Evolutionary conservation across 2,888 invertebrate genomes (phyloP), one percentile per base, ranked within the genome.

Genomic region (Molorchus minor): DNA sequence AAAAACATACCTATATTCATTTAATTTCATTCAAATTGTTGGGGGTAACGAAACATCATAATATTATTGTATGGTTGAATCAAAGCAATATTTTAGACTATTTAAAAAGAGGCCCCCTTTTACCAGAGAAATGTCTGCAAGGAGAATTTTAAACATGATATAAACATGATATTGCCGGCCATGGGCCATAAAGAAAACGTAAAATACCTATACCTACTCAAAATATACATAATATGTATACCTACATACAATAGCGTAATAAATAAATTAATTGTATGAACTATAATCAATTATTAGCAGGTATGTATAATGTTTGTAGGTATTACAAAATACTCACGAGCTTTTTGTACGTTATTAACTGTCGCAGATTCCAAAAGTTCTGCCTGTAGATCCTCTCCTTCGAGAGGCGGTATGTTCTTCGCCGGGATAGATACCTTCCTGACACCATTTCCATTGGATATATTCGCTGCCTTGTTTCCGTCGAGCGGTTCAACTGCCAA

Each of bases 311-410:
- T n/a, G n/a, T n/a, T n/a, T n/a, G n/a, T n/a, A n/a, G n/a, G n/a
- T n/a, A n/a, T n/a, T 8, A n/a, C 35, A 12, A n/a, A 36, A 25
- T 29, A 54, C 72, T 71, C 69, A 79, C 79, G 56, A 62, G 70
- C 75, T 72, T 78, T 70, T 58, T 78, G 77, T 15, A 79, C 44
- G 55, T 78, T 77, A 64, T 77, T 78, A 10, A 78, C 70, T 10
- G 67, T 71, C 3, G 64, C 71, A 25, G 68, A 72, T 16, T 72
- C 71, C 53, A 79, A 63, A 49, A 75, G 45, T 67, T 79, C 79
- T 44, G 72, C 72, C 59, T 71, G 75, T 5, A 77, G 74, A 65
- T 77, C 78, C 33, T 73, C 75, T 20, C 77, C 72, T 64, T 75
- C 75, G 12, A 79, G 44, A 0, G 75, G 70, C 1, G 77, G 78